These are phyloP conservation scores for Dione juno DNA, from an alignment of 2,888 invertebrate species.

Conservation along the genomic window DNA sequence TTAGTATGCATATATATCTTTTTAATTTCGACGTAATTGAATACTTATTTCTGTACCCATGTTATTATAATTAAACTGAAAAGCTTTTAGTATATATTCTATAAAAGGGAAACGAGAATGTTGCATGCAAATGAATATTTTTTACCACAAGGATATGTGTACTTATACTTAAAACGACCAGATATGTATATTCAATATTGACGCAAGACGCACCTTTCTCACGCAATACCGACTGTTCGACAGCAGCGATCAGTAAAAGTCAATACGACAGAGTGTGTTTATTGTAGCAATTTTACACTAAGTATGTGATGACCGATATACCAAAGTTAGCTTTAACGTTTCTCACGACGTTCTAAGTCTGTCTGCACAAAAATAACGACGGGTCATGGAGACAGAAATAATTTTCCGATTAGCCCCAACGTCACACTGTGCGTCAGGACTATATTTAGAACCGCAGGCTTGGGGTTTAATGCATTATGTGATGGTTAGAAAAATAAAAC, in stretches of 20 bases:
- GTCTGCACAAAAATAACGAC: constrained; percentile 38
- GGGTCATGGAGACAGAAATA: constrained; percentile 58
- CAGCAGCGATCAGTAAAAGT: constrained; percentile 67
- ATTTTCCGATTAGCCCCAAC: constrained; percentile 54
- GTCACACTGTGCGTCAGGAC: constrained; percentile 63
- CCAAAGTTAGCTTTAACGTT: constrained; percentile 31
- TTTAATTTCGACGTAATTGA: too few relatives aligned
- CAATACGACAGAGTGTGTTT: constrained; percentile 63
- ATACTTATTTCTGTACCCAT: not conserved
- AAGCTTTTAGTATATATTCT: not conserved
- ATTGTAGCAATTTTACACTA: constrained; percentile 63
- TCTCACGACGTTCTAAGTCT: constrained; percentile 42
- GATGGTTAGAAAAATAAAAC: not conserved
- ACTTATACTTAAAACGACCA: constrained; percentile 11
- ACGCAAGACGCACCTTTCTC: constrained; percentile 70
- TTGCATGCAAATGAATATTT: constrained; percentile 14
- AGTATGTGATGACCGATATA: constrained; percentile 40
- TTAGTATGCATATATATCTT: not conserved
- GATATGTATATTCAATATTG: constrained; percentile 61
- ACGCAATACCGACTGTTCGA: constrained; percentile 54
- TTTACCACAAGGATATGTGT: constrained; percentile 18
- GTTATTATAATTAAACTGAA: not conserved
- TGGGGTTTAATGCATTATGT: constrained; percentile 52
- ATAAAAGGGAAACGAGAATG: not conserved
- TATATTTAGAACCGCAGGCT: constrained; percentile 68